Evolutionary conservation across 2,888 invertebrate genomes (phyloP).

Genomic region (Allophyes oxyacanthae): DNA sequence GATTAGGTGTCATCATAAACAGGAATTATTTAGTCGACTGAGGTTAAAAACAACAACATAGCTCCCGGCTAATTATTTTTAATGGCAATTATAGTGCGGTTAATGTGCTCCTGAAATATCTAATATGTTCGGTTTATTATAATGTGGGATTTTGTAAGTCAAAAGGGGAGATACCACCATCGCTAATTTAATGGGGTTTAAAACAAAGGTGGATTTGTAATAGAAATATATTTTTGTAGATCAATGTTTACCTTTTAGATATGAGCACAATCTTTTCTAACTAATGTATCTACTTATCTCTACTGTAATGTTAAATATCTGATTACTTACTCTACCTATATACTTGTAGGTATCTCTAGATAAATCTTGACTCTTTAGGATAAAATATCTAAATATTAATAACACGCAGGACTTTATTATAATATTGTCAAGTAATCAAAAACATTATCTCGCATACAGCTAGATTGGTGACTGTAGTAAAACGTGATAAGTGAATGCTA

Average conservation of each 20-base stretch:
- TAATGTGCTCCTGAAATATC: slow-evolving; percentile 65
- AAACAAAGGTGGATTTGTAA: slow-evolving; percentile 40
- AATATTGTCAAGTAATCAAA: no score
- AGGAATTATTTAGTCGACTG: slow-evolving; percentile 88
- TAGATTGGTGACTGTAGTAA: no score
- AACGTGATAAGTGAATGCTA: no score
- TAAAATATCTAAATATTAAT: no score
- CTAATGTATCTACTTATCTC: no score
- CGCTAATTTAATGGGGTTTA: slow-evolving; percentile 42
- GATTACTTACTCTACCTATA: no score
- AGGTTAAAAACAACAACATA: slow-evolving; percentile 86
- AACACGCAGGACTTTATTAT: no score
- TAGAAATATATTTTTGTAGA: slow-evolving; percentile 13
- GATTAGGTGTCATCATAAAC: slow-evolving; percentile 89
- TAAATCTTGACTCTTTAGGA: no score
- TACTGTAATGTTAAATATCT: no score
- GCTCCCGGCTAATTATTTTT: slow-evolving; percentile 71
- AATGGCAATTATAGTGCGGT: slow-evolving; percentile 70
- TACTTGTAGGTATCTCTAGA: no score
- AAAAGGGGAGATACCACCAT: slow-evolving; percentile 48
- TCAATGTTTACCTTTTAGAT: slow-evolving; percentile 22
- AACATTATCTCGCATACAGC: no score
- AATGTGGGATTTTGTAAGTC: slow-evolving; percentile 50
- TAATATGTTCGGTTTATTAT: slow-evolving; percentile 54
- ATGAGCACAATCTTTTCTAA: no score